phyloP scores from a whole-genome alignment of 2,888 invertebrate genomes.

The Philopedon plagiatum region DNA sequence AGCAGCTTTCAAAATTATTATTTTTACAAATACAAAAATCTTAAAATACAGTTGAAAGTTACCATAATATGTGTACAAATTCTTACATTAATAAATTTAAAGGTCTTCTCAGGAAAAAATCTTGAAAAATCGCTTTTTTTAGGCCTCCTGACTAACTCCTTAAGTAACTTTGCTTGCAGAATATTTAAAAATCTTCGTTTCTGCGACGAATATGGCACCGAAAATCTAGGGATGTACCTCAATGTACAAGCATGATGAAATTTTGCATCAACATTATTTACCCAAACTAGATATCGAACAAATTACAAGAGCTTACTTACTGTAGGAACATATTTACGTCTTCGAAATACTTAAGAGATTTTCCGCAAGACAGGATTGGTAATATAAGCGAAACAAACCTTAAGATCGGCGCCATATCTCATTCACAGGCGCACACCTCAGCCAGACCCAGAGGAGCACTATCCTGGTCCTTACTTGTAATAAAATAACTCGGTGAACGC shows the following conservation, averaged over 20 bases:
- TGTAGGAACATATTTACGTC: conserved; percentile 13
- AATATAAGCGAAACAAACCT: conserved; percentile 48
- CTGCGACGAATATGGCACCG: conserved; percentile 4
- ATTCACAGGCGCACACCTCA: conserved; percentile 66
- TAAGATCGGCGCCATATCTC: conserved; percentile 62
- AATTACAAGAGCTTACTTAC: conserved; percentile 1
- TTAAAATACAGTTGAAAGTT: too few species aligned
- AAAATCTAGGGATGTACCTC: too few species aligned
- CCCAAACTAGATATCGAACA: neutral
- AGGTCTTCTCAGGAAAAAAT: too few species aligned
- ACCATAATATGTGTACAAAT: too few species aligned
- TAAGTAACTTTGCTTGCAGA: too few species aligned
- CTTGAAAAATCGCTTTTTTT: too few species aligned
- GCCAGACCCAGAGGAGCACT: conserved; percentile 66
- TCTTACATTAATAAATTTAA: too few species aligned
- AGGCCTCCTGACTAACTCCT: too few species aligned
- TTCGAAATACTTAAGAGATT: conserved; percentile 21
- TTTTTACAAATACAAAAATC: too few species aligned
- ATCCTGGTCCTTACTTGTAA: conserved; percentile 70
- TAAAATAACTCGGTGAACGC: conserved; percentile 70
- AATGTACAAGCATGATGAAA: too few species aligned
- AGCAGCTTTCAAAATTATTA: too few species aligned
- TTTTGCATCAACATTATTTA: too few species aligned
- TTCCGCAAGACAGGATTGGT: conserved; percentile 28
- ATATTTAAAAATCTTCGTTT: conserved; percentile 21